A percentile compares a stretch with the other conserved stretches of the same genome.
Evolutionary conservation across 2,113 vertebrate species (phyloP).

Genomic region (Aspiorhynchus laticeps): DNA sequence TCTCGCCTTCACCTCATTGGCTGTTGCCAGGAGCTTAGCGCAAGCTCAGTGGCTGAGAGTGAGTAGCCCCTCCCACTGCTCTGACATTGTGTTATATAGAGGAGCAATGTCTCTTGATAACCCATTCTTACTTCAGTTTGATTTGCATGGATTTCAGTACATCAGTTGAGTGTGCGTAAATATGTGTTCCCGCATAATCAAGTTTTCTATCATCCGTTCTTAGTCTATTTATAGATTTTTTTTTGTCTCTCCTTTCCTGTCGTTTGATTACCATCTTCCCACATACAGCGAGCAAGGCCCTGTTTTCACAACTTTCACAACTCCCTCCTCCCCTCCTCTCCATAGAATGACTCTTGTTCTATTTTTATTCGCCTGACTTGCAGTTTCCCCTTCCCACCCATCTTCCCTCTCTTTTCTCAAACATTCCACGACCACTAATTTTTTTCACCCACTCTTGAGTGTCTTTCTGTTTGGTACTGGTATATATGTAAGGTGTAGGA

Average conservation of each 20-base stretch:
- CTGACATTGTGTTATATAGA: conserved; percentile 55
- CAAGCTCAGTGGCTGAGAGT: conserved; percentile 58
- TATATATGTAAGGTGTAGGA: conserved; percentile 39
- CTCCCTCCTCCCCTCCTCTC: conserved; percentile 59
- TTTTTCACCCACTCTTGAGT: conserved; percentile 17
- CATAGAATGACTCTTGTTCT: conserved; percentile 76
- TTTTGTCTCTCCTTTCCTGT: conserved; percentile 45
- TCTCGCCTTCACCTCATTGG: conserved; percentile 63
- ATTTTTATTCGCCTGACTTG: conserved; percentile 76
- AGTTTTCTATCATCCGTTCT: background rate
- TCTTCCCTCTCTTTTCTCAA: conserved; percentile 57
- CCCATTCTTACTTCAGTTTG: background rate
- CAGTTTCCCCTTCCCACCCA: conserved; percentile 72
- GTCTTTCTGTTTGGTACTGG: conserved; percentile 45
- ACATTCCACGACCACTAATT: conserved; percentile 46
- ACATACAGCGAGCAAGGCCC: conserved; percentile 67
- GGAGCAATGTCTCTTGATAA: conserved; percentile 52
- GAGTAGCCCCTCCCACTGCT: conserved; percentile 62
- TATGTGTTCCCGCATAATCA: background rate
- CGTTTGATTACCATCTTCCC: conserved; percentile 53
- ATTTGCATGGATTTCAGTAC: conserved; percentile 11
- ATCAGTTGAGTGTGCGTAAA: background rate
- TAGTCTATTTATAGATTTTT: conserved; percentile 31
- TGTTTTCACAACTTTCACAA: conserved; percentile 71
- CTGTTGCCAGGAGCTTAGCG: conserved; percentile 53